Base-by-base conservation (phyloP, 2,888 invertebrate genomes). In the Acrobasis repandana region DNA sequence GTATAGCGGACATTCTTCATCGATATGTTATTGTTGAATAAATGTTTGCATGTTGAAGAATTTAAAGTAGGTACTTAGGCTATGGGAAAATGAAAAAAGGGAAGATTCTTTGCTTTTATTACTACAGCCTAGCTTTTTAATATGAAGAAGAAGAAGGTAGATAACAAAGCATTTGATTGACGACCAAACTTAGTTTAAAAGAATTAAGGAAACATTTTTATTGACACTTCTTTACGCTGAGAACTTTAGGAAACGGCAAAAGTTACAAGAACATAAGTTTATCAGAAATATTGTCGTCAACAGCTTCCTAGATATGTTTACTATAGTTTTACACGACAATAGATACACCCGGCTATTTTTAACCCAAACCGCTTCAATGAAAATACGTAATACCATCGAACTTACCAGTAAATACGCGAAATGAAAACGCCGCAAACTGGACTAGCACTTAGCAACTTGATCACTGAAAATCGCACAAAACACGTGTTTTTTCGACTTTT, bases 401-500 rank as follows among this genome's bases (percentile, higher is more conserved):
- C 88, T 82, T 75, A 88, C 88, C 70, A 71, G 74, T 72, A 69
- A 52, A 38, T 38, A 18, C 2, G 38, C 64, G 16, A 69, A 72
- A 72, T 64, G 71, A 69, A 74, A 72, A 67, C 68, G 64, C 36
- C 51, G 48, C 54, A 61, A 60, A 64, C 68, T 66, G 63, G 65
- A 52, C 48, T 58, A 65, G 58, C 59, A 67, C 60, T 60, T 58
- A 73, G 72, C 79, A 71, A 73, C 72, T 76, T 80, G 82, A 82
- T 81, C 87, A 90, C 90, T 77, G 67, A 82, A 82, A 82, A 75
- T 67, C 76, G 68, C 81, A 79, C 79, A 71, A 61, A 67, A 76
- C 82, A 83, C 81, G 84, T 79, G 79, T 74, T 76, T 68, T 70
- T 65, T 49, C 60, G 38, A 54, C 64, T 66, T 67, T 72, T 75